A percentile compares a stretch with the other conserved stretches of the same genome.
Conservation (phyloP, 2,888 invertebrate species). For the Rhyacophila evoluta region DNA sequence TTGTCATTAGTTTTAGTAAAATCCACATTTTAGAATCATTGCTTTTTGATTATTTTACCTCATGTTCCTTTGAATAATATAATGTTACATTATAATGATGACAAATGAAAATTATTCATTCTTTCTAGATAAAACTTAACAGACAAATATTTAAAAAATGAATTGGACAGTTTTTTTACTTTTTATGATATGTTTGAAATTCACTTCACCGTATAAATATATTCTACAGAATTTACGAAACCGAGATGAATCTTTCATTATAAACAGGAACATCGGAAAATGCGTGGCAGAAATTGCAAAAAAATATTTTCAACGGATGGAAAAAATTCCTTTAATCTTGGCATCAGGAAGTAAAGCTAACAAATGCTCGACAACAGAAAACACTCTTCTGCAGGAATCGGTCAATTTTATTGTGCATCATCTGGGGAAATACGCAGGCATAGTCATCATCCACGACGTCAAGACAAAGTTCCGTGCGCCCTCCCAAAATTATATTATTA, state of each 20-base stretch:
- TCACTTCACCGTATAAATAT: constrained; percentile 14
- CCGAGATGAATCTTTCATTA: not conserved
- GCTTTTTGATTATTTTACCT: not conserved
- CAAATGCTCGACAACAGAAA: not conserved
- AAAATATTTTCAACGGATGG: constrained; percentile 35
- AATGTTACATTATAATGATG: not conserved
- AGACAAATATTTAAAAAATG: too few species aligned
- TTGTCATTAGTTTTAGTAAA: too few species aligned
- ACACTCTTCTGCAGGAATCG: not conserved
- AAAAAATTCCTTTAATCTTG: constrained; percentile 40
- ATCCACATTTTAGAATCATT: not conserved
- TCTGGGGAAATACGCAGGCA: constrained; percentile 31
- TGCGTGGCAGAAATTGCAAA: constrained; percentile 42
- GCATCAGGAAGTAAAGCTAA: constrained; percentile 22
- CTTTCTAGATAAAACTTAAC: too few species aligned
- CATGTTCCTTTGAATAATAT: not conserved
- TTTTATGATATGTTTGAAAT: not conserved
- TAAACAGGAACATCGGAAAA: constrained; percentile 26
- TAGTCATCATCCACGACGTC: constrained; percentile 21
- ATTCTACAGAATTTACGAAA: not conserved
- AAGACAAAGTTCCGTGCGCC: not conserved
- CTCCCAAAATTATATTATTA: constrained; percentile 47
- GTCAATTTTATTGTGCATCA: not conserved
- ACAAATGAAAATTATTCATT: too few species aligned
- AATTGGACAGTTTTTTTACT: not conserved